phyloP scores from a whole-genome alignment of 2,113 vertebrate species.

The Aramus guarauna region DNA sequence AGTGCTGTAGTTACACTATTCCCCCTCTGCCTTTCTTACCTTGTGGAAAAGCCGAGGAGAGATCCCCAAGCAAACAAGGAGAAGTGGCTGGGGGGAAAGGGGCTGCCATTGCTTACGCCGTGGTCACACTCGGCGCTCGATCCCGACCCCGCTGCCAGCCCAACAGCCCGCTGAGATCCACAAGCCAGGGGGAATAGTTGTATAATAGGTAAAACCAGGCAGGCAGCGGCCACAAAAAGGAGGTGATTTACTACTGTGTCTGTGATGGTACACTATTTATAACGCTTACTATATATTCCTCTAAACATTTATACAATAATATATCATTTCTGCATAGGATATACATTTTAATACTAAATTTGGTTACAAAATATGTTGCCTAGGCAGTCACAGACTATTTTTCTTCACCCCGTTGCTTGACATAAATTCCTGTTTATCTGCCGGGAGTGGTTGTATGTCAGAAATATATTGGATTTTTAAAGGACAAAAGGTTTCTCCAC shows the following conservation, averaged over 20 bases:
- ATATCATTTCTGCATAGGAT: slow-evolving; percentile 20
- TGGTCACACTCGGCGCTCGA: neutral
- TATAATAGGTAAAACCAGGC: neutral
- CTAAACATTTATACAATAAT: slow-evolving; percentile 43
- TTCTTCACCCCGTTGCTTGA: neutral
- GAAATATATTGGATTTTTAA: slow-evolving; percentile 51
- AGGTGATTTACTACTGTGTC: slow-evolving; percentile 48
- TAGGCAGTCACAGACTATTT: slow-evolving; percentile 15
- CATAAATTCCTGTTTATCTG: slow-evolving; percentile 56
- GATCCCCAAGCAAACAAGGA: neutral
- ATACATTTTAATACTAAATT: slow-evolving; percentile 57
- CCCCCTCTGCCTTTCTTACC: neutral
- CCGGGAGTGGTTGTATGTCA: slow-evolving; percentile 6
- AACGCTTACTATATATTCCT: slow-evolving; percentile 40
- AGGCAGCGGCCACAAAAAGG: slow-evolving; percentile 19
- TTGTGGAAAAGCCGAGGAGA: neutral
- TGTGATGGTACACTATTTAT: slow-evolving; percentile 27
- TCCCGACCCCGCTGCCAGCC: slow-evolving; percentile 11
- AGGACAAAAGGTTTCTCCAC: slow-evolving; percentile 4
- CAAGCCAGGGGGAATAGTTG: neutral
- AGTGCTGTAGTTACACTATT: neutral
- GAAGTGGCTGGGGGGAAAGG: neutral
- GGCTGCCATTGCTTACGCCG: neutral
- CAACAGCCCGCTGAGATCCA: neutral
- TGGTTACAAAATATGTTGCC: slow-evolving; percentile 39